Percentiles rank a stretch among this genome's conserved stretches.
These are phyloP conservation scores for Baryphthengus martii DNA, from an alignment of 2,113 vertebrate species.

Conservation along the genomic window DNA sequence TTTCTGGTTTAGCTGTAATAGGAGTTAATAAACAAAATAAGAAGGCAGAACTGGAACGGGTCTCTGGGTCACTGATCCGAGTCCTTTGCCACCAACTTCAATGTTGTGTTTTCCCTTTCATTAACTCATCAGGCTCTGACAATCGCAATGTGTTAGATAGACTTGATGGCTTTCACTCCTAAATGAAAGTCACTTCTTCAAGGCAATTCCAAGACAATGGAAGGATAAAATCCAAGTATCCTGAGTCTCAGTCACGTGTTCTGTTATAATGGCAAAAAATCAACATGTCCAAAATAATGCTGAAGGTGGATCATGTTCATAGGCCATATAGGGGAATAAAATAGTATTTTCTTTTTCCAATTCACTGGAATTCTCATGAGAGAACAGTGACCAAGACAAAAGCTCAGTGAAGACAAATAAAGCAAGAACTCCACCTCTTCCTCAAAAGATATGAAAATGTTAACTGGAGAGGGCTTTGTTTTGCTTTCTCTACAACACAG, in stretches of 20 bases:
- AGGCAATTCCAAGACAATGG: not conserved
- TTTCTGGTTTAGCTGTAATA: not conserved
- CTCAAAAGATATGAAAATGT: constrained; percentile 33
- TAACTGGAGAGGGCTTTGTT: constrained; percentile 29
- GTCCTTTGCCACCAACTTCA: not conserved
- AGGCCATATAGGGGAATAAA: not conserved
- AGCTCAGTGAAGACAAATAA: constrained; percentile 36
- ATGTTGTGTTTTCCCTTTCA: constrained; percentile 2
- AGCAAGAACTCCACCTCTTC: constrained; percentile 20
- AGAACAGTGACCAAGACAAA: constrained; percentile 24
- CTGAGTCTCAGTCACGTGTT: not conserved
- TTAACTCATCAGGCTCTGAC: constrained; percentile 21
- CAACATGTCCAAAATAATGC: not conserved
- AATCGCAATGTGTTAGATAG: not conserved
- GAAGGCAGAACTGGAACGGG: not conserved
- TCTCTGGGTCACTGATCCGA: not conserved
- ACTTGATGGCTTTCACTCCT: not conserved
- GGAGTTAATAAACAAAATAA: constrained; percentile 10
- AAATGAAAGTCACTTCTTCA: constrained; percentile 4
- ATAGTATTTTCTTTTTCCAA: not conserved
- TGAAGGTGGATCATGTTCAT: not conserved
- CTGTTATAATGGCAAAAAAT: not conserved
- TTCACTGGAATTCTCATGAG: not conserved
- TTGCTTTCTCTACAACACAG: constrained; percentile 54
- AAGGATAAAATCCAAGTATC: not conserved